phyloP scores from a whole-genome alignment of 1,140 invertebrate genomes.

The Dendroctonus ponderosae region DNA sequence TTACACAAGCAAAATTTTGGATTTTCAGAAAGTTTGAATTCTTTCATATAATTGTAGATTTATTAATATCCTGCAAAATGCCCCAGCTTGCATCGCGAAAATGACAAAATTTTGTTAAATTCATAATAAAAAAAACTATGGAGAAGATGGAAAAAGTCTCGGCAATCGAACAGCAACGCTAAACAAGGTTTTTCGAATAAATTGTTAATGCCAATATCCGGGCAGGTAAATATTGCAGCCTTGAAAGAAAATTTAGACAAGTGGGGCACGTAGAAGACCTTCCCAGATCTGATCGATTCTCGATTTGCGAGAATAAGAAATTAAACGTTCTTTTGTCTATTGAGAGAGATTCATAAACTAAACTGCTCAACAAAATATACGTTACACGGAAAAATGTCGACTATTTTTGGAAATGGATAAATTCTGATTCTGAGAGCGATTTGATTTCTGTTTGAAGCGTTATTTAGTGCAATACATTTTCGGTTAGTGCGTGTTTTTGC shows the following conservation, averaged over 20 bases:
- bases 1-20: too few relatives aligned
- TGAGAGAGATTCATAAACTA: slow-evolving; percentile 22
- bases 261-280: slow-evolving; percentile 23
- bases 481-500: too few relatives aligned
- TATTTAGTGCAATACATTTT: too few relatives aligned
- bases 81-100: not conserved
- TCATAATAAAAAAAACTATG: not conserved
- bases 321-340: slow-evolving; percentile 22
- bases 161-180: not conserved
- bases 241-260: slow-evolving; percentile 12
- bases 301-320: slow-evolving; percentile 22
- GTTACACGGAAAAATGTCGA: too few relatives aligned
- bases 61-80: too few relatives aligned
- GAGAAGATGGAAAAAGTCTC: not conserved
- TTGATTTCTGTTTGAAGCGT: too few relatives aligned
- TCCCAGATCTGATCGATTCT: slow-evolving; percentile 2
- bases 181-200: not conserved
- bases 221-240: slow-evolving; percentile 1
- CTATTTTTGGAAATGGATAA: too few relatives aligned
- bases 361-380: not conserved
- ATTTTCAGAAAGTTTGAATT: too few relatives aligned
- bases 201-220: slow-evolving; percentile 10
- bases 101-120: slow-evolving; percentile 3
- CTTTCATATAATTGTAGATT: too few relatives aligned
- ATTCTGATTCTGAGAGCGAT: too few relatives aligned